Conservation (phyloP, 2,797 vertebrate genomes). For the Eurystomus glaucurus region DNA sequence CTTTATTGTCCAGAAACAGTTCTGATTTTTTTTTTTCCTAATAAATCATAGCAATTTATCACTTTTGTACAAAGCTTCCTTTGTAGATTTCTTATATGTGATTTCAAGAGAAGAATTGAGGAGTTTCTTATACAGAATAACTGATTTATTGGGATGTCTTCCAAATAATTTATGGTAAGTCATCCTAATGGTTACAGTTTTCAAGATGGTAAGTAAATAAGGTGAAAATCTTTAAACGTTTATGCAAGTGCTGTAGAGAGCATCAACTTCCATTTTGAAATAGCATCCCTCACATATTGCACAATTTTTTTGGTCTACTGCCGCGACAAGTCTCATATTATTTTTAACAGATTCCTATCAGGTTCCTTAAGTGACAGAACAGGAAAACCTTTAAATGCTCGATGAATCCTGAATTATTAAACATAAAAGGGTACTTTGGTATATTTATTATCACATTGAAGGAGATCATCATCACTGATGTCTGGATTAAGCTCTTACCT, state of each 20-base stretch:
- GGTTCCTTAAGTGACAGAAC: constrained; percentile 78
- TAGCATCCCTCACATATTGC: not conserved
- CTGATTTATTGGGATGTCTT: not conserved
- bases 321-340: constrained; percentile 29
- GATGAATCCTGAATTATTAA: constrained; percentile 83
- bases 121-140: not conserved
- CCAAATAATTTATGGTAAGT: not conserved
- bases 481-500: constrained; percentile 74
- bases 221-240: not conserved
- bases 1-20: not conserved
- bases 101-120: not conserved
- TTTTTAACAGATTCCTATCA: constrained; percentile 70
- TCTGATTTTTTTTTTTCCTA: not conserved
- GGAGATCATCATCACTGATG: constrained; percentile 63
- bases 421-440: constrained; percentile 78
- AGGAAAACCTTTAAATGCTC: constrained; percentile 76
- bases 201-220: not conserved
- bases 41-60: not conserved
- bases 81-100: not conserved
- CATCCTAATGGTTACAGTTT: not conserved
- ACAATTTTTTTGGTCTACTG: not conserved
- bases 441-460: constrained; percentile 80
- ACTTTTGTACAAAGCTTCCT: not conserved
- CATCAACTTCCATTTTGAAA: not conserved
- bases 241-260: not conserved